These are phyloP conservation scores for Hyles euphorbiae DNA, from an alignment of 1,140 invertebrate genomes.

Conservation along the genomic window DNA sequence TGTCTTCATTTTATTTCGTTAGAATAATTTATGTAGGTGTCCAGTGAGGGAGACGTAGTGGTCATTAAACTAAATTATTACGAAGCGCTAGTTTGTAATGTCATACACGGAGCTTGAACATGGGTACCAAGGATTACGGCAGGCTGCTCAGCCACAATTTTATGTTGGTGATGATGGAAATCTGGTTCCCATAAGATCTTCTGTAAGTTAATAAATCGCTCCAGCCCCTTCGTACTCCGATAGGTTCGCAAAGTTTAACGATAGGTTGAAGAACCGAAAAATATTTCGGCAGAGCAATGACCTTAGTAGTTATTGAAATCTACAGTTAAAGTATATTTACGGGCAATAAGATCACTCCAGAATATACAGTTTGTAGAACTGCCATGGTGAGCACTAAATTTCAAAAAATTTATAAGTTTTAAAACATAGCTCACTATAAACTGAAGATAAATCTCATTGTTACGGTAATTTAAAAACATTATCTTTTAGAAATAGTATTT, in stretches of 20 bases:
- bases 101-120: constrained; percentile 93
- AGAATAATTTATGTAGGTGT: not conserved
- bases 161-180: constrained; percentile 80
- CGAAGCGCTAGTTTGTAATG: constrained; percentile 78
- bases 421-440: no score
- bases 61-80: not conserved
- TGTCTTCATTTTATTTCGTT: constrained; percentile 4
- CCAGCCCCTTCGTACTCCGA: no score
- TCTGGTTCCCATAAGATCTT: constrained; percentile 72
- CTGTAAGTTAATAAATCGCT: constrained; percentile 49
- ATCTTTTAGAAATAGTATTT: no score
- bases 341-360: not conserved
- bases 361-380: no score
- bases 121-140: constrained; percentile 88
- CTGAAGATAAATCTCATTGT: no score
- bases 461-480: no score
- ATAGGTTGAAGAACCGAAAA: not conserved
- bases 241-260: no score
- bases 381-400: no score
- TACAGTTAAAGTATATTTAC: not conserved
- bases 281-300: constrained; percentile 12
- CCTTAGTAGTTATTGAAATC: constrained; percentile 1
- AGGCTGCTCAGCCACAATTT: constrained; percentile 80
- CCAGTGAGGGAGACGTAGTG: not conserved
- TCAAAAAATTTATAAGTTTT: no score